Evolutionary conservation across 2,113 vertebrate genomes (phyloP).

Genomic region (Upupa epops): DNA sequence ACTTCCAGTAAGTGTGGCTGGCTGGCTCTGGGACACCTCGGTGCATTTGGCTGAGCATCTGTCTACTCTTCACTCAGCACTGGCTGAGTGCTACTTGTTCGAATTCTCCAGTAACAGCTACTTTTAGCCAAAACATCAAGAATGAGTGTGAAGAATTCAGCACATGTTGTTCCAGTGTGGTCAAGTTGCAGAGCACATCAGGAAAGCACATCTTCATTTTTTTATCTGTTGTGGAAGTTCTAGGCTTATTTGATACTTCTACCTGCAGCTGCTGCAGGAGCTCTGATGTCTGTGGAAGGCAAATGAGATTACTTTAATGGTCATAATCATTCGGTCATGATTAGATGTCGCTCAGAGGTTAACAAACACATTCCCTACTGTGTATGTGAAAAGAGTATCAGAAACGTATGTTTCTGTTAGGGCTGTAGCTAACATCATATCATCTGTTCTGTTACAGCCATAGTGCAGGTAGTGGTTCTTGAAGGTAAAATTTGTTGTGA

Average conservation of each 20-base stretch:
- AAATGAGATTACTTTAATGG: background rate
- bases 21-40: background rate
- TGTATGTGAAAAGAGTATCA: background rate
- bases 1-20: constrained; percentile 83
- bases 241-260: background rate
- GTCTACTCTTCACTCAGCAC: background rate
- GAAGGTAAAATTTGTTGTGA: background rate
- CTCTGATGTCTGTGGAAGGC: background rate
- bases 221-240: background rate
- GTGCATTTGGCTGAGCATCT: background rate
- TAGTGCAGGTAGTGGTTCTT: background rate
- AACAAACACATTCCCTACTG: background rate
- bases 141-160: background rate
- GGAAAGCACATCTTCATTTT: background rate
- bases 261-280: background rate
- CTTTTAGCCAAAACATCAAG: background rate
- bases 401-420: background rate
- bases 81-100: background rate
- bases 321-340: background rate
- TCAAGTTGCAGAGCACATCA: background rate
- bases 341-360: background rate
- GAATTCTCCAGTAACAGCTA: background rate
- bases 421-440: background rate
- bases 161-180: background rate
- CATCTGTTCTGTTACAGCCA: background rate